Base-by-base conservation (phyloP, 2,888 invertebrate species). In the Tholera decimalis region DNA sequence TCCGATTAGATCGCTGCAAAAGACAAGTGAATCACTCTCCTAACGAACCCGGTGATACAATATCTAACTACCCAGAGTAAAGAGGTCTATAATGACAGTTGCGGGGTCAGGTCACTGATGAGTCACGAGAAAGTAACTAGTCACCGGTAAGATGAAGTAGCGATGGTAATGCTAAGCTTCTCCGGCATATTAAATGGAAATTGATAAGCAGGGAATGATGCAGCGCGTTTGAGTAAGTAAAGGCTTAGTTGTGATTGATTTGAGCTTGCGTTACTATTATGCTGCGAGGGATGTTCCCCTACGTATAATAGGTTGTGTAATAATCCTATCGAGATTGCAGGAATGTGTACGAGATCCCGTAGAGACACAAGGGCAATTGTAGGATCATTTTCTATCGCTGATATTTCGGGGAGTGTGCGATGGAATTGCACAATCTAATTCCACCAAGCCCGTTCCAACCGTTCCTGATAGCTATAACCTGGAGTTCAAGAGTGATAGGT, bases 81-180 rank as follows among this genome's bases (percentile, higher is more conserved):
- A 46, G 33, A 56, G 39, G n/a, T 44, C 22, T n/a, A 28, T 71
- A 75, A 59, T 58, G 60, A 63, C 72, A 57, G 46, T 22, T 41
- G 61, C 22, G 44, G 41, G 77, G 73, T 78, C 74, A 71, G 61
- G 57, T 75, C 57, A n/a, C 49, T 59, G 74, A 77, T 79, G 79
- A 79, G 50, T 80, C 79, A 80, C 62, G 72, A 70, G 79, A 79
- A 80, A 80, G 79, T 68, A 41, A 77, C 65, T 18, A 53, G 63
- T 79, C 77, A 79, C 64, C 33, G 58, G 35, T 9, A 41, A 77
- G 73, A 76, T 61, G 41, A 57, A 64, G 57, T 30, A 30, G 67
- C 63, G 60, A 61, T 56, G n/a, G 60, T 47, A 58, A 64, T 64
- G 33, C 47, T 22, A 73, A 61, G 74, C 74, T 67, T 66, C 67